phyloP scores from a whole-genome alignment of 2,113 vertebrate species.

The Chascanopsetta lugubris region DNA sequence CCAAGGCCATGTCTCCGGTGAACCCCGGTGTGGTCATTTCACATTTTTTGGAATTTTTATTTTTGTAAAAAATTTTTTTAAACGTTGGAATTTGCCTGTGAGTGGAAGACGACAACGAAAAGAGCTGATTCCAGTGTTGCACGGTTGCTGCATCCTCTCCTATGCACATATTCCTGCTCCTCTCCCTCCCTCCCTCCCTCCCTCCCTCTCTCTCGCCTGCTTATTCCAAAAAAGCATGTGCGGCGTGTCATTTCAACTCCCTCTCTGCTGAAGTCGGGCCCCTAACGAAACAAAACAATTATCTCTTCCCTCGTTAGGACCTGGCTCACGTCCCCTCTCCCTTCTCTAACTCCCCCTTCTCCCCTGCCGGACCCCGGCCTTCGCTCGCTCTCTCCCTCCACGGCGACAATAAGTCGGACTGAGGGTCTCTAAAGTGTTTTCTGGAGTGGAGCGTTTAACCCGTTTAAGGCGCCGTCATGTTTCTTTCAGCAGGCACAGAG shows the following conservation, averaged over 20 bases:
- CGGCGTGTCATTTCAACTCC: conserved; percentile 68
- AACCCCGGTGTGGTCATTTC: conserved; percentile 54
- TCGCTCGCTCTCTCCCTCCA: conserved; percentile 22
- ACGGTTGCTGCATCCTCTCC: conserved; percentile 24
- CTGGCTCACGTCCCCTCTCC: conserved; percentile 61
- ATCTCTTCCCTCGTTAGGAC: conserved; percentile 71
- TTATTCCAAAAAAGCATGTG: conserved; percentile 70
- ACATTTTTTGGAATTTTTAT: conserved; percentile 66
- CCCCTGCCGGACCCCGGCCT: conserved; percentile 48
- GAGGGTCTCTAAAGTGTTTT: conserved; percentile 77
- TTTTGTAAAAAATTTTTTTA: conserved; percentile 58
- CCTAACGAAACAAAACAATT: conserved; percentile 77
- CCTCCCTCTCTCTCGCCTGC: conserved; percentile 30
- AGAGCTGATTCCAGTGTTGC: conserved; percentile 12
- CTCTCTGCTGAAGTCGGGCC: conserved; percentile 56
- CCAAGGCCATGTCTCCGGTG: conserved; percentile 67
- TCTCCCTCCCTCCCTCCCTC: conserved; percentile 34
- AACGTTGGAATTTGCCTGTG: conserved; percentile 48
- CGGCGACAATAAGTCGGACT: conserved; percentile 62
- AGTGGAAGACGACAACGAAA: conserved; percentile 33
- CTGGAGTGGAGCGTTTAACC: conserved; percentile 66
- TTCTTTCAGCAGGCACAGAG: conserved; percentile 62
- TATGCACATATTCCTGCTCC: conserved; percentile 23
- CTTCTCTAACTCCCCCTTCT: conserved; percentile 44
- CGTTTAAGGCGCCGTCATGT: conserved; percentile 68